A percentile compares a stretch with the other conserved stretches of the same genome.
Conservation (phyloP, 2,797 vertebrate species). For the Coccyzus lansbergi region DNA sequence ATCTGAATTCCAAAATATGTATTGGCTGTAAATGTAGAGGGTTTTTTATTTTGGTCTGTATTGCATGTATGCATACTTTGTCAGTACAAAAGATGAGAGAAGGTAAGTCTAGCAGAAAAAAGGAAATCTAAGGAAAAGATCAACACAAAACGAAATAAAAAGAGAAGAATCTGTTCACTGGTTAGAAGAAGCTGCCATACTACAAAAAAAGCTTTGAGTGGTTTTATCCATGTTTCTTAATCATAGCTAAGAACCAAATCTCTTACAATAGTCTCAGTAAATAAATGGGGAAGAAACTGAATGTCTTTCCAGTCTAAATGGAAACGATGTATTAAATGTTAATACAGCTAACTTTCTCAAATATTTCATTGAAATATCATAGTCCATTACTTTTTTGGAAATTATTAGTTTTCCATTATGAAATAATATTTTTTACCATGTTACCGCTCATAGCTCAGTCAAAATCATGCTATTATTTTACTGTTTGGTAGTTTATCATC, state of each 20-base stretch:
- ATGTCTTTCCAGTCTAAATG: not conserved
- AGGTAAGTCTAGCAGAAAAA: not conserved
- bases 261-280: not conserved
- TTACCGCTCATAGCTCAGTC: not conserved
- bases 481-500: not conserved
- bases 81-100: not conserved
- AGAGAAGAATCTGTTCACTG: not conserved
- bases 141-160: not conserved
- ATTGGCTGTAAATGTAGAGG: not conserved
- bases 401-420: not conserved
- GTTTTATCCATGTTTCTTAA: not conserved
- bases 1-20: not conserved
- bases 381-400: not conserved
- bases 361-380: not conserved
- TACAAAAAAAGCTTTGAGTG: not conserved
- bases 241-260: not conserved
- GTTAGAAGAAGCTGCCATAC: not conserved
- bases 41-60: not conserved
- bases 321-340: not conserved
- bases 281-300: not conserved
- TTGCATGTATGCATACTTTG: rapidly evolving
- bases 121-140: not conserved
- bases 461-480: not conserved
- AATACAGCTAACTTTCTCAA: not conserved
- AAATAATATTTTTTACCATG: not conserved